Evolutionary conservation across 2,797 vertebrate genomes (phyloP).

Genomic region (Characodon lateralis): DNA sequence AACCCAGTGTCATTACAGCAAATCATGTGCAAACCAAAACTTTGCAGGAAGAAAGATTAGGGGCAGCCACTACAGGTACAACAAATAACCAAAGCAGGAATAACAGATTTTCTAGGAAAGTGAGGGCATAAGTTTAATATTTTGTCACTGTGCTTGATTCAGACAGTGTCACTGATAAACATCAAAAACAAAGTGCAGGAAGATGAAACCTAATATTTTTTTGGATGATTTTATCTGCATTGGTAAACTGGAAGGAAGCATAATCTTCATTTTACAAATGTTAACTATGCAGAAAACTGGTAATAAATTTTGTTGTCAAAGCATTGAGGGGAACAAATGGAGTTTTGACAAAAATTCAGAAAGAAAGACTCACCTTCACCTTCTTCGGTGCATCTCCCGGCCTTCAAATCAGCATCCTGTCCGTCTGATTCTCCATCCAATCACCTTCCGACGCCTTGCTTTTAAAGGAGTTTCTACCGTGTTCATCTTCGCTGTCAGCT

Average conservation of each 20-base stretch:
- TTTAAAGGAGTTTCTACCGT: no score
- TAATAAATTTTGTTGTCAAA: not conserved
- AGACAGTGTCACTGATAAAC: conserved; percentile 4
- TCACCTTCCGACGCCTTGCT: no score
- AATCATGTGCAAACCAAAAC: not conserved
- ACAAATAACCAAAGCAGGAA: not conserved
- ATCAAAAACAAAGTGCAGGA: not conserved
- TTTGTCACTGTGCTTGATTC: conserved; percentile 6
- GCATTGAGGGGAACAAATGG: not conserved
- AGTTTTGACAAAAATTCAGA: no score
- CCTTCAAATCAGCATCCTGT: no score
- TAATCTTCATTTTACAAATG: not conserved
- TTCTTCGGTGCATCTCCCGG: no score
- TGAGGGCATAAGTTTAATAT: not conserved
- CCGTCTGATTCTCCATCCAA: no score
- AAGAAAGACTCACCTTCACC: no score
- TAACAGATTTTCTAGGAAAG: not conserved
- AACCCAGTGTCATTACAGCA: not conserved
- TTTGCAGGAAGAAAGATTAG: not conserved
- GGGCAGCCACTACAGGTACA: not conserved
- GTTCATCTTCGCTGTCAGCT: no score
- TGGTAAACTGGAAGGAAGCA: not conserved
- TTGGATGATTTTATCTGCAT: not conserved
- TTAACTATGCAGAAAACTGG: not conserved
- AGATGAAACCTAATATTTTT: not conserved